Evolutionary conservation across 2,888 invertebrate genomes (phyloP), one percentile per base, ranked within the genome.

Genomic region (Rhingia campestris): DNA sequence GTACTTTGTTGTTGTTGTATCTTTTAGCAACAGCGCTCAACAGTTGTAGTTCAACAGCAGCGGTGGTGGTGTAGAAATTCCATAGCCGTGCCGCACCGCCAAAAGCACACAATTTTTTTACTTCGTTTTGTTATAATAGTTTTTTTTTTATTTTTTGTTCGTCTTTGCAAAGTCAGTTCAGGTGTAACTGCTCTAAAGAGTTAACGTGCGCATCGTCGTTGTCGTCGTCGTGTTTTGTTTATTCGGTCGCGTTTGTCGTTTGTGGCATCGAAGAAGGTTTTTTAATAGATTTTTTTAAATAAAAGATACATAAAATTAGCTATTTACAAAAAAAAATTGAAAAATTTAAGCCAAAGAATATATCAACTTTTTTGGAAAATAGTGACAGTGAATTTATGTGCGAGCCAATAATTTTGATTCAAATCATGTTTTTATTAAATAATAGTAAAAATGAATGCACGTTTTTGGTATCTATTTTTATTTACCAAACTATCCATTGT

Each of bases 101-200:
- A 76, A 84, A 84, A 84, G 84, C 84, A 84, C 84, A 70, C 53
- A 61, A 66, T 58, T 54, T 67, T 66, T 53, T 9, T 22, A 22
- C 35, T 59, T 66, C 63, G 53, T 63, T 77, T 63, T 51, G 64
- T 39, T 63, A 37, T 56, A 35, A 32, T 56, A 32, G 41, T 56
- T 45, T 74, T 37, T 35, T 72, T 74, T 35, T 79, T 66, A 45
- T 67, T 54, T 75, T 81, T 75, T 67, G 56, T 67, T 75, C 77
- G 49, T 51, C 73, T 73, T 75, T 59, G 66, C 72, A 74, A 72
- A 76, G 75, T 81, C 74, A 85, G 85, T 85, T 85, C 85, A 85
- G 85, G 80, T 85, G 80, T 85, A 85, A 81, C 85, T 67, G 85
- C 81, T 85, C 67, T 53, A 72, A 76, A 75, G 85, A 85, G 85